These are phyloP conservation scores for Caenorhabditis wallacei DNA, from an alignment of 2,888 invertebrate species.

Conservation along the genomic window DNA sequence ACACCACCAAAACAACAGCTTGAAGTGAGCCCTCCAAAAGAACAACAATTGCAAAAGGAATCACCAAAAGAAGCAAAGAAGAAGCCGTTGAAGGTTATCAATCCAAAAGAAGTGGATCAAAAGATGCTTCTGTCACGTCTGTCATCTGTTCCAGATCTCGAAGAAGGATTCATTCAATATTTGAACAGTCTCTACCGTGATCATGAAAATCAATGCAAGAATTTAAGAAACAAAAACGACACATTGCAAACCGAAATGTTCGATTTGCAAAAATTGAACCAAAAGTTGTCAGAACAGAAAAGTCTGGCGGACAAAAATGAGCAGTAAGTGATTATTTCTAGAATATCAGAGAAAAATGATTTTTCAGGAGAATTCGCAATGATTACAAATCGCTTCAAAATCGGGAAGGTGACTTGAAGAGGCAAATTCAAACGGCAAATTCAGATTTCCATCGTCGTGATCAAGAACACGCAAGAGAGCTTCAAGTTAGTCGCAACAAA, in stretches of 20 bases:
- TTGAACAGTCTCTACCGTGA: conserved; percentile 25
- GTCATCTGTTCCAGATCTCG: conserved; percentile 22
- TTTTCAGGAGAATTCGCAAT: no score
- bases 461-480: conserved; percentile 7
- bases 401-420: no score
- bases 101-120: conserved; percentile 43
- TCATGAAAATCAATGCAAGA: conserved; percentile 35
- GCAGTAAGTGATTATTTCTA: conserved; percentile 13
- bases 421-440: no score
- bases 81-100: conserved; percentile 31
- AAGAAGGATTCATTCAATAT: conserved; percentile 43
- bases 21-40: not conserved
- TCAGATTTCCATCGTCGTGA: not conserved
- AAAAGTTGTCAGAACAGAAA: no score
- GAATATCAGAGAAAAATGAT: no score
- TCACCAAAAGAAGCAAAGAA: conserved; percentile 24
- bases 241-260: conserved; percentile 31
- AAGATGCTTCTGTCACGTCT: conserved; percentile 42
- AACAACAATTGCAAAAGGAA: not conserved
- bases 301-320: conserved; percentile 37
- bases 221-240: conserved; percentile 38
- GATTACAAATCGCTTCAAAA: no score
- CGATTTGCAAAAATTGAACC: not conserved
- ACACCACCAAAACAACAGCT: not conserved
- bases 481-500: no score